phyloP scores from a whole-genome alignment of 2,888 invertebrate genomes.

The Leptinotarsa peninsularis region DNA sequence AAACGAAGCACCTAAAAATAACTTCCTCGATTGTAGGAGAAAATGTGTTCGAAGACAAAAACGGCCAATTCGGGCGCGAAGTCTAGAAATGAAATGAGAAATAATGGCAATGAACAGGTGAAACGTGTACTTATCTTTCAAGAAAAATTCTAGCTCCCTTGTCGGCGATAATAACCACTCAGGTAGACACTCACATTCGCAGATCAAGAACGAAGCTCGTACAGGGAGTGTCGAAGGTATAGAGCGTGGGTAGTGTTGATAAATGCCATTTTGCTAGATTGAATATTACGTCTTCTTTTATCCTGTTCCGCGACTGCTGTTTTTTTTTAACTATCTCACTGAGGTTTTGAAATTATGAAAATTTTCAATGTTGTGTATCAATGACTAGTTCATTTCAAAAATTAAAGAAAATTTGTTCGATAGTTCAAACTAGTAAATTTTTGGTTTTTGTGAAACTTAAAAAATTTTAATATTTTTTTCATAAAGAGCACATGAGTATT shows the following conservation, averaged over 20 bases:
- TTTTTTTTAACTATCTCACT: no score
- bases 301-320: no score
- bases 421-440: no score
- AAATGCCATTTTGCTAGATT: neutral
- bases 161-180: constrained; percentile 19
- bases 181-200: constrained; percentile 20
- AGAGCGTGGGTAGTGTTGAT: neutral
- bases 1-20: neutral
- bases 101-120: constrained; percentile 23
- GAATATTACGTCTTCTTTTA: no score
- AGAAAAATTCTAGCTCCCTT: constrained; percentile 17
- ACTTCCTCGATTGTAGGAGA: constrained; percentile 11
- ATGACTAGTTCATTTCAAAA: no score
- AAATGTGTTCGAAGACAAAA: constrained; percentile 6
- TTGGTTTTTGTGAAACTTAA: no score
- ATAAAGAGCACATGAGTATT: no score
- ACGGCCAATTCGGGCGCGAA: constrained; percentile 7
- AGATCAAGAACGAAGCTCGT: neutral
- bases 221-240: neutral
- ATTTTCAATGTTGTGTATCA: no score
- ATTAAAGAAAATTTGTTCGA: no score
- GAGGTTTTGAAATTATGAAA: no score
- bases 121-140: constrained; percentile 23
- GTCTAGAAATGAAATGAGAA: constrained; percentile 22
- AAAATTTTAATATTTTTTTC: no score